Percentiles rank a stretch among this genome's conserved stretches.
phyloP scores from a whole-genome alignment of 37 sponge, comb jelly and placozoan genomes.

The Tethya wilhelma region DNA sequence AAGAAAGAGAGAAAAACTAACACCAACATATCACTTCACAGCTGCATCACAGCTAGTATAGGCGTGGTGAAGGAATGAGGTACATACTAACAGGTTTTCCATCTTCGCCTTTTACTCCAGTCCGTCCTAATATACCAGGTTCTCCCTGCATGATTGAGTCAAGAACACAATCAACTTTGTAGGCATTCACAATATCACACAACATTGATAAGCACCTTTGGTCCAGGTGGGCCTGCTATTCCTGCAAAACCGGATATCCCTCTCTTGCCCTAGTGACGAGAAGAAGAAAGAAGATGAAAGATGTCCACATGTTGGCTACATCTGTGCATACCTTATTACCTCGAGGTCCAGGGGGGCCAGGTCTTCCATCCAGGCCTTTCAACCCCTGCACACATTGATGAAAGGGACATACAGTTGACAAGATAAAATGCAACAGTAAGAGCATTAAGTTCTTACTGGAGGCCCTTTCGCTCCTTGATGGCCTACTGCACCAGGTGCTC shows the following conservation, averaged over 20 bases:
- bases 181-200: neutral
- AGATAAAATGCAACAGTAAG: neutral
- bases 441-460: conserved; percentile 23
- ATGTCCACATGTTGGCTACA: neutral
- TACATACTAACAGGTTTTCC: conserved; percentile 8
- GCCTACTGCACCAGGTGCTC: conserved; percentile 34
- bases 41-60: no score
- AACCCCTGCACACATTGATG: conserved; percentile 10
- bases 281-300: neutral
- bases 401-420: neutral
- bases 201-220: conserved; percentile 6
- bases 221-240: conserved; percentile 17
- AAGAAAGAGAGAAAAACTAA: neutral
- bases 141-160: conserved; percentile 9
- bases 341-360: conserved; percentile 24
- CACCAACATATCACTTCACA: neutral
- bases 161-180: neutral
- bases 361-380: conserved; percentile 28
- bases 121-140: neutral
- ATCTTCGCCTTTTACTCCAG: conserved; percentile 5
- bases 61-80: neutral
- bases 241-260: conserved; percentile 35
- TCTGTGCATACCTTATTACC: conserved; percentile 38
- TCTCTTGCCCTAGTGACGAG: conserved; percentile 16
- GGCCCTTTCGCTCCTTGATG: conserved; percentile 33